Percentiles rank a stretch among this genome's conserved stretches.
These are phyloP conservation scores for Pomacea maculata DNA, from an alignment of 1,140 invertebrate species.

Conservation along the genomic window DNA sequence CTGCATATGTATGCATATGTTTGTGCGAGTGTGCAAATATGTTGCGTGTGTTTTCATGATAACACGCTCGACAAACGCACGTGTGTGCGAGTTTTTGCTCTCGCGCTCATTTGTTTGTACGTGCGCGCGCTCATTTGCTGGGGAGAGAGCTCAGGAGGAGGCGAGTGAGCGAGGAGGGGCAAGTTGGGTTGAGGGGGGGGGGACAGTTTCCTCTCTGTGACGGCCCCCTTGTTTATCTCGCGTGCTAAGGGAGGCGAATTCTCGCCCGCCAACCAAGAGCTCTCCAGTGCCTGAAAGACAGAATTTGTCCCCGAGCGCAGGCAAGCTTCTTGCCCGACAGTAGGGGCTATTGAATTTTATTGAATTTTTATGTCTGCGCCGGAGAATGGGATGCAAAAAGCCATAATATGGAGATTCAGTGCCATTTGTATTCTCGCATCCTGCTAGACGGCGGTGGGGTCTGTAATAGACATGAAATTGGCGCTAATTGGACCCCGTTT, in stretches of 20 bases:
- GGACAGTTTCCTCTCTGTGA: too few species aligned
- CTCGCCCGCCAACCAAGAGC: slow-evolving; percentile 17
- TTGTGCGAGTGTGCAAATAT: too few species aligned
- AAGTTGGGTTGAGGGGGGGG: too few species aligned
- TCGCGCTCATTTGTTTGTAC: background rate
- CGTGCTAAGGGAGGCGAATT: slow-evolving; percentile 4
- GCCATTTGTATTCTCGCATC: slow-evolving; percentile 21
- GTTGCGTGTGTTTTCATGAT: too few species aligned
- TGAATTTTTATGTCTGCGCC: slow-evolving; percentile 25
- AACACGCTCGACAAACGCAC: too few species aligned
- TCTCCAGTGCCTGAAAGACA: slow-evolving; percentile 22
- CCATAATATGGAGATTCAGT: slow-evolving; percentile 25
- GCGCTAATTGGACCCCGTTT: too few species aligned
- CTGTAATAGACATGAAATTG: slow-evolving; percentile 23
- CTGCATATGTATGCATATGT: background rate
- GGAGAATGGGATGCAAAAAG: slow-evolving; percentile 16
- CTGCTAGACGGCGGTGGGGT: slow-evolving; percentile 9
- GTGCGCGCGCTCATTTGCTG: too few species aligned
- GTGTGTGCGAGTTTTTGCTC: background rate
- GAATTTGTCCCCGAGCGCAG: slow-evolving; percentile 21
- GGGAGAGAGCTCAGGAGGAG: too few species aligned
- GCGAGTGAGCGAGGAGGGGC: too few species aligned
- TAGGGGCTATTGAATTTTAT: slow-evolving; percentile 22
- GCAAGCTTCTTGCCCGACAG: slow-evolving; percentile 19
- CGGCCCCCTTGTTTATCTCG: too few species aligned